Percentiles rank a stretch among this genome's conserved stretches.
phyloP scores from a whole-genome alignment of 2,113 vertebrate genomes.

The Machaerirhynchus nigripectus region DNA sequence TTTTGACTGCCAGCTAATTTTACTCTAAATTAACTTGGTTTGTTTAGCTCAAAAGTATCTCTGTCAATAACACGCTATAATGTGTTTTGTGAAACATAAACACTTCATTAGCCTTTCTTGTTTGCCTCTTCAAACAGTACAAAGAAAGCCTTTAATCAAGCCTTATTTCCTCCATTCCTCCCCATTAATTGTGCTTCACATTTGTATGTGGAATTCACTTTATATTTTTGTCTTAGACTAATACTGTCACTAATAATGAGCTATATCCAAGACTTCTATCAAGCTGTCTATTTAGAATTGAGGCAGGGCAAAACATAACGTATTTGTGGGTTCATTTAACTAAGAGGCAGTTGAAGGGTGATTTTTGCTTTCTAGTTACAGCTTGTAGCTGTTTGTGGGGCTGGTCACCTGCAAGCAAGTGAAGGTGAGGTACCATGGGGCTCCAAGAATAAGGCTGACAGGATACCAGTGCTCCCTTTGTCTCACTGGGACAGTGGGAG shows the following conservation, averaged over 20 bases:
- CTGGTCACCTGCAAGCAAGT: background rate
- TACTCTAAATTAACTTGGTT: background rate
- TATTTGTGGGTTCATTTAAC: background rate
- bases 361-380: background rate
- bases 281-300: background rate
- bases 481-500: background rate
- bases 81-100: background rate
- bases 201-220: background rate
- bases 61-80: background rate
- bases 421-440: background rate
- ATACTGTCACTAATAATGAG: background rate
- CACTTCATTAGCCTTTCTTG: background rate
- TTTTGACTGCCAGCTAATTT: background rate
- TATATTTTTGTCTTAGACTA: background rate
- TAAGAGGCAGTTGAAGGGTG: background rate
- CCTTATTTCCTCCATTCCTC: background rate
- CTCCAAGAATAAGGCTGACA: background rate
- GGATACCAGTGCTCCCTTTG: background rate
- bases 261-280: background rate
- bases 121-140: background rate
- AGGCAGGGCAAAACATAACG: background rate
- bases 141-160: background rate
- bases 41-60: background rate
- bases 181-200: background rate
- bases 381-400: background rate